Conservation (phyloP, 2,888 invertebrate species). For the Digitonthophagus gazella region DNA sequence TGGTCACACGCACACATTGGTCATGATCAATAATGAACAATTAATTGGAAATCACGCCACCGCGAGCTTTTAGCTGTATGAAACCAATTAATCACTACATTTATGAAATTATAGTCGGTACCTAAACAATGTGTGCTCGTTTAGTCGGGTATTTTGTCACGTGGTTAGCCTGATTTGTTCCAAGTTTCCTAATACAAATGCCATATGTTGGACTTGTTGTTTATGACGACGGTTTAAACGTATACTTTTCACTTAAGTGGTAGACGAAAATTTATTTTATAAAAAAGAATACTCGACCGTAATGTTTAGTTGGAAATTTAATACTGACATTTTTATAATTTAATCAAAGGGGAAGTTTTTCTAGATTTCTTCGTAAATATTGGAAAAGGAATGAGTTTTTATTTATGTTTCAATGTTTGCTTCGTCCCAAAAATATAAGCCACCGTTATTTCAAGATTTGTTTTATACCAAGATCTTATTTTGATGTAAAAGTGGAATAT, state of each 20-base stretch:
- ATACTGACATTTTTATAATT: too few relatives aligned
- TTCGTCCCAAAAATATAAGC: too few relatives aligned
- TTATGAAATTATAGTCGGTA: not conserved
- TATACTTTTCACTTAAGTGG: not conserved
- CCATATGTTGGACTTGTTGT: not conserved
- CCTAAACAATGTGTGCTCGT: not conserved
- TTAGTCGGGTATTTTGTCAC: not conserved
- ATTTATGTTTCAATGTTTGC: too few relatives aligned
- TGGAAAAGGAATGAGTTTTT: too few relatives aligned
- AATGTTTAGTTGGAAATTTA: not conserved
- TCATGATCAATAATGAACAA: not conserved
- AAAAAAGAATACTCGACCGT: not conserved
- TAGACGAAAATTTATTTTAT: not conserved
- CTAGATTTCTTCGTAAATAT: too few relatives aligned
- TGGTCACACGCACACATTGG: not conserved
- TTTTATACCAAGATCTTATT: too few relatives aligned
- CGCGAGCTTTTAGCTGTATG: not conserved
- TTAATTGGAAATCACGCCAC: not conserved
- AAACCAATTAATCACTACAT: not conserved
- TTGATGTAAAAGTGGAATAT: too few relatives aligned
- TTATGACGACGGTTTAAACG: not conserved
- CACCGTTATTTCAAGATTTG: too few relatives aligned
- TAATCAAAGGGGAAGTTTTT: too few relatives aligned
- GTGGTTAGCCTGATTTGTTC: not conserved
- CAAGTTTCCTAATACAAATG: not conserved